phyloP scores from a whole-genome alignment of 1,140 invertebrate species.

The Bursaphelenchus mucronatus region DNA sequence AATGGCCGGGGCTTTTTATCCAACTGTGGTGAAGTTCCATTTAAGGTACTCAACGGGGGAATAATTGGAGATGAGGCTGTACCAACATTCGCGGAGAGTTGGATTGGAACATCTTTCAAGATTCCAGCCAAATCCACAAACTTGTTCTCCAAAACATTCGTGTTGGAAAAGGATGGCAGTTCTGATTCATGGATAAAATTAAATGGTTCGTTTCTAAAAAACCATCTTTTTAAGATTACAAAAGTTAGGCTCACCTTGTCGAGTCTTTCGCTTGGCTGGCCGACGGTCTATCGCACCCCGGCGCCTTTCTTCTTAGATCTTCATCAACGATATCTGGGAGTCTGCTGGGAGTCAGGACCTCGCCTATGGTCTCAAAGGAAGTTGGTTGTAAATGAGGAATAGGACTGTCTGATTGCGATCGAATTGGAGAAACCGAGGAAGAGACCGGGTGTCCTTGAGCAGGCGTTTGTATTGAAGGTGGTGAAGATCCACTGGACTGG shows the following conservation, averaged over 20 bases:
- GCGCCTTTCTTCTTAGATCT: slow-evolving; percentile 40
- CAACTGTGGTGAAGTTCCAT: not conserved
- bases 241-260: no score
- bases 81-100: not conserved
- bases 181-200: no score
- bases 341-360: not conserved
- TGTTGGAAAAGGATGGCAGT: no score
- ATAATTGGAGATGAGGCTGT: not conserved
- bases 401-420: no score
- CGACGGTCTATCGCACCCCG: slow-evolving; percentile 9
- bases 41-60: not conserved
- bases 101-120: not conserved
- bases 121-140: slow-evolving; percentile 1
- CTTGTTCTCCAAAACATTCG: not conserved
- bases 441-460: no score
- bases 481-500: no score
- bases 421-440: no score
- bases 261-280: no score
- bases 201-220: no score
- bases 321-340: slow-evolving; percentile 15
- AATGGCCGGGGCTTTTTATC: slow-evolving; percentile 10
- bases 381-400: no score
- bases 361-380: not conserved
- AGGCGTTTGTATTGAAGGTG: no score
- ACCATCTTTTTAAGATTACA: no score